These are phyloP conservation scores for Sebastes wilsoni DNA, from an alignment of 2,797 vertebrate genomes.

Conservation along the genomic window DNA sequence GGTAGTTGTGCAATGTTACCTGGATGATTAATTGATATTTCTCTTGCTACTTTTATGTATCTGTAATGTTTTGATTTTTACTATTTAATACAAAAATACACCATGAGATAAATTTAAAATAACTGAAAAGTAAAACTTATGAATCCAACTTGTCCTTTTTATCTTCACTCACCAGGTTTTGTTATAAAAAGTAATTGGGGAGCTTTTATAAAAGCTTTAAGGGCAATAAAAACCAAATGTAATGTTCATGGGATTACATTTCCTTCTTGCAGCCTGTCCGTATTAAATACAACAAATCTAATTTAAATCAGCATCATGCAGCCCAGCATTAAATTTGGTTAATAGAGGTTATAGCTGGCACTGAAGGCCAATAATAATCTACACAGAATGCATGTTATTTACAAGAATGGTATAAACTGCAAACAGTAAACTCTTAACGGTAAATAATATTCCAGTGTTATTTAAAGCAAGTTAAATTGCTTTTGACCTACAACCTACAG, in stretches of 20 bases:
- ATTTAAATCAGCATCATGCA: conserved; percentile 12
- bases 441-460: conserved; percentile 3
- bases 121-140: background rate
- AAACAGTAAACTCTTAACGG: background rate
- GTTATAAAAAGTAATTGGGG: background rate
- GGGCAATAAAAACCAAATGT: conserved; percentile 8
- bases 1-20: background rate
- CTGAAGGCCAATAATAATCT: background rate
- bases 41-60: background rate
- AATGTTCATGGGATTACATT: background rate
- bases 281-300: conserved; percentile 11
- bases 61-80: background rate
- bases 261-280: background rate
- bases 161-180: background rate
- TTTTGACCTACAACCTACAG: background rate
- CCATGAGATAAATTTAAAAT: background rate
- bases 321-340: background rate
- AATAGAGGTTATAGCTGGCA: background rate
- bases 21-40: background rate
- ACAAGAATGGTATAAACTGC: background rate
- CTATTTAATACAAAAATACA: background rate
- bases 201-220: conserved; percentile 5
- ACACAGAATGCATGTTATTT: background rate
- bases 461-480: conserved; percentile 1
- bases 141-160: background rate